Evolutionary conservation across 2,797 vertebrate species (phyloP), one percentile per base, ranked within the genome.

Genomic region (Enteromius viviparus): DNA sequence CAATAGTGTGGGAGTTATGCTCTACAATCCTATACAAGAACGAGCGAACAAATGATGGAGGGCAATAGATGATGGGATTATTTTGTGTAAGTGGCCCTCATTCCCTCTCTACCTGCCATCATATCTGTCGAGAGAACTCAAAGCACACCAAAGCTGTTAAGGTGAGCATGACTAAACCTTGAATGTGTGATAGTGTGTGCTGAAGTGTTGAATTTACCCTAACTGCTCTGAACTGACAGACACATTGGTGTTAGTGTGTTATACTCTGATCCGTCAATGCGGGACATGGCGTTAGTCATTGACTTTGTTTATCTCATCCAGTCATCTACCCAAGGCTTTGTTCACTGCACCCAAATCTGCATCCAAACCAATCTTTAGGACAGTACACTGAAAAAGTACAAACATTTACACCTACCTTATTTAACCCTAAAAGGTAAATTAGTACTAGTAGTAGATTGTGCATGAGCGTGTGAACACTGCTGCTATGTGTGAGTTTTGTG

Each of bases 1-100:
- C 62, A 58, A 26, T 76, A 29, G 81, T n/a, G 81, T 83, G 37
- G 81, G 81, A 83, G 72, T 55, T 76, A 45, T 6, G 49, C 26
- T 83, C 4, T 53, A 53, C 34, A 65, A 14, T 53, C 40, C 15
- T 51, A 42, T 34, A 19, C 78, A 60, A 58, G 45, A 21, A 19
- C n/a, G 23, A 32, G 68, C 2, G 14, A 75, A 82, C n/a, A 51
- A 82, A 76, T 55, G 34, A 76, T 69, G 23, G 47, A 76, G 32
- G 72, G 32, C 78, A 71, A 15, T 55, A 58, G 51, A 80, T 60
- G 65, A 70, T 80, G 62, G 72, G 72, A 82, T 76, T 17, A 51
- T 76, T 76, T 75, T 55, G n/a, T 37, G 47, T 45, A 76, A 82
- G 72, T 53, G 72, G 19, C 12, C 29, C 80, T 82, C 69, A n/a